These are phyloP conservation scores for Dendrolimus pini DNA, from an alignment of 2,888 invertebrate species.

Conservation along the genomic window DNA sequence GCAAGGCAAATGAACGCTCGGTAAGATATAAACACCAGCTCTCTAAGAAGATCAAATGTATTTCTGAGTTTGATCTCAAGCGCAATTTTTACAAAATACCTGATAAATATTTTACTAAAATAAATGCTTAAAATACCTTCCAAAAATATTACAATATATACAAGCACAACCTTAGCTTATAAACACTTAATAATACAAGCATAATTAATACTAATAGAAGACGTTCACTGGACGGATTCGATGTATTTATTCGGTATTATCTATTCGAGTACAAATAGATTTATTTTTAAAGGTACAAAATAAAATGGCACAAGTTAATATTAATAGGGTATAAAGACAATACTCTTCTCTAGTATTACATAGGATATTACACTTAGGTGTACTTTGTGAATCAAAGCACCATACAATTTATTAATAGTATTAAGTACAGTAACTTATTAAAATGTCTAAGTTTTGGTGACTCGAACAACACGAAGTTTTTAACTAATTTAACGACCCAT, in stretches of 20 bases:
- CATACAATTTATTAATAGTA: constrained; percentile 13
- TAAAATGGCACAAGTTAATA: constrained; percentile 55
- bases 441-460: background rate
- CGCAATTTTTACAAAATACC: too few relatives aligned
- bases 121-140: background rate
- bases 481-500: background rate
- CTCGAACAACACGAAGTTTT: background rate
- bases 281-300: constrained; percentile 33
- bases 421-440: constrained; percentile 6
- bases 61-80: too few relatives aligned
- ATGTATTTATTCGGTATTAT: constrained; percentile 37
- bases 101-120: background rate
- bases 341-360: background rate
- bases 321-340: constrained; percentile 9
- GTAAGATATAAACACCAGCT: too few relatives aligned
- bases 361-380: background rate
- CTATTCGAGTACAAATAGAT: constrained; percentile 14
- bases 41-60: too few relatives aligned
- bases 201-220: constrained; percentile 16
- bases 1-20: too few relatives aligned
- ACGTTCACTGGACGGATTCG: constrained; percentile 53
- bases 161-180: background rate
- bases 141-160: background rate
- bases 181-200: constrained; percentile 1
- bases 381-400: constrained; percentile 24